phyloP scores from a whole-genome alignment of 2,797 vertebrate species.

The Sphenopsis melanotis region DNA sequence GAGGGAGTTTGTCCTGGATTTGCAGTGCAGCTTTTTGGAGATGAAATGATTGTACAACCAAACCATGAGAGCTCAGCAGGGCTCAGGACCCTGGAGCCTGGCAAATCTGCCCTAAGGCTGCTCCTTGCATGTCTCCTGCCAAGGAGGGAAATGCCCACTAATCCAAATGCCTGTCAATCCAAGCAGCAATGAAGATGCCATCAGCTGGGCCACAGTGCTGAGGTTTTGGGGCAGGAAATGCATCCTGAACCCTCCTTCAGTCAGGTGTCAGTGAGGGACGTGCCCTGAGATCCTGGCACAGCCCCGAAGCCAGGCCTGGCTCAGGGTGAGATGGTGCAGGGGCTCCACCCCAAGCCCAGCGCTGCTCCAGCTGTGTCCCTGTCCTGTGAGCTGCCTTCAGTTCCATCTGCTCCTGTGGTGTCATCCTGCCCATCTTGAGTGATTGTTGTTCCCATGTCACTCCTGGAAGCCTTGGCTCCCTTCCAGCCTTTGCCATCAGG shows the following conservation, averaged over 20 bases:
- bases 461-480: background rate
- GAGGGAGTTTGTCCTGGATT: no score
- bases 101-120: background rate
- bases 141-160: background rate
- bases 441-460: accelerated
- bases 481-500: background rate
- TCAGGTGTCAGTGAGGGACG: background rate
- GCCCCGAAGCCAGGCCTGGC: background rate
- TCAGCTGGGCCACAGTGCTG: background rate
- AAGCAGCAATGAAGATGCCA: background rate
- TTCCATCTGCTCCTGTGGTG: accelerated
- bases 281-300: background rate
- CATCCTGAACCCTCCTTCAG: background rate
- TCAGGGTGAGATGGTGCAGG: background rate
- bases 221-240: background rate
- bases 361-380: accelerated
- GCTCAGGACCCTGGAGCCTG: background rate
- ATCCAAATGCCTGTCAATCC: background rate
- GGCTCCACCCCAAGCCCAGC: accelerated
- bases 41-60: background rate
- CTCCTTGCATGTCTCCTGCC: background rate
- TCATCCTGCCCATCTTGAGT: background rate
- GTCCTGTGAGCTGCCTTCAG: background rate
- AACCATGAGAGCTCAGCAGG: background rate
- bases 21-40: background rate